Percentiles rank a stretch among this genome's conserved stretches.
These are phyloP conservation scores for Trachelus tabidus DNA, from an alignment of 2,888 invertebrate genomes.

Conservation along the genomic window DNA sequence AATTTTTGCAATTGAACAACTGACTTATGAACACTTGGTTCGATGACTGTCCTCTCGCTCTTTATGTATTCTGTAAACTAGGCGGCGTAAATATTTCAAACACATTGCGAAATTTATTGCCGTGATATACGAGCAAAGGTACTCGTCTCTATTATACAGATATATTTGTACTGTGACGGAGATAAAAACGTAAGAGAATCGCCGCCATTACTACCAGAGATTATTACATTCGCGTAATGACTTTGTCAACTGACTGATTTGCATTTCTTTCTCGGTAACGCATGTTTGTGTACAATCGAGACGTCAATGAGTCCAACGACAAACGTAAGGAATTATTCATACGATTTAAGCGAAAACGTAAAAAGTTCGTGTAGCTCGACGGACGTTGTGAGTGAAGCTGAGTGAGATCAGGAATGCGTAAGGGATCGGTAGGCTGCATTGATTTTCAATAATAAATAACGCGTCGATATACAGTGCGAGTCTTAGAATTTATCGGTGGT, in stretches of 20 bases:
- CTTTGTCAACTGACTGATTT: not conserved
- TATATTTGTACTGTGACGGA: too few relatives aligned
- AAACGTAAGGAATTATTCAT: not conserved
- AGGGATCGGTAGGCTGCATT: not conserved
- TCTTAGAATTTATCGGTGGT: not conserved
- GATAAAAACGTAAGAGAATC: not conserved
- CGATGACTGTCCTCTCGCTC: not conserved
- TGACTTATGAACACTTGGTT: not conserved
- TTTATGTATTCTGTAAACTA: not conserved
- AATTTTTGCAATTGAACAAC: not conserved
- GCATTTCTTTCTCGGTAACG: not conserved
- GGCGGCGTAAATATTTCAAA: not conserved
- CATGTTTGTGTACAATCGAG: not conserved
- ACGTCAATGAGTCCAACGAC: not conserved
- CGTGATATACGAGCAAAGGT: not conserved
- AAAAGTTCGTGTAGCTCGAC: not conserved
- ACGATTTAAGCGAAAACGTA: not conserved
- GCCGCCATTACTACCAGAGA: not conserved
- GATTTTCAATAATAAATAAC: not conserved
- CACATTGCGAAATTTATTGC: not conserved
- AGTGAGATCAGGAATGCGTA: not conserved
- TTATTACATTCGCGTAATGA: not conserved
- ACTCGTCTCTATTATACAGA: not conserved
- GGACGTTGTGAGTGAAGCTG: not conserved
- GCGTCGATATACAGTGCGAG: not conserved